phyloP scores from a whole-genome alignment of 2,888 invertebrate genomes.

The Limnephilus lunatus region DNA sequence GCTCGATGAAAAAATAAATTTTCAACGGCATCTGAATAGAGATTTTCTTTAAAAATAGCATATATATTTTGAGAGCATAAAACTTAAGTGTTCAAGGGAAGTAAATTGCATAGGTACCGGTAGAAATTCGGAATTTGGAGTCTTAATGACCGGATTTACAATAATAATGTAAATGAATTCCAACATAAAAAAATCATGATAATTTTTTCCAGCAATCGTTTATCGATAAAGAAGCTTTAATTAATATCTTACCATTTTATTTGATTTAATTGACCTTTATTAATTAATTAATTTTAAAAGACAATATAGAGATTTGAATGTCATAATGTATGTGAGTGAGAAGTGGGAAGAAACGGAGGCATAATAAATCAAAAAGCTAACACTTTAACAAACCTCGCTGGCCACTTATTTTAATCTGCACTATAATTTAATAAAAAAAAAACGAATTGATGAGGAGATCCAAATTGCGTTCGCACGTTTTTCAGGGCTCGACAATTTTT shows the following conservation, averaged over 20 bases:
- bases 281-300: too few relatives aligned
- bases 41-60: too few relatives aligned
- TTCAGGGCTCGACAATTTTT: slow-evolving; percentile 45
- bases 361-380: slow-evolving; percentile 8
- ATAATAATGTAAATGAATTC: too few relatives aligned
- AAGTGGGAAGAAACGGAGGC: background rate
- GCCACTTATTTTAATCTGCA: slow-evolving; percentile 59
- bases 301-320: background rate
- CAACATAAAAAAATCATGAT: too few relatives aligned
- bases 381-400: slow-evolving; percentile 38
- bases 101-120: too few relatives aligned
- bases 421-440: slow-evolving; percentile 63
- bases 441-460: slow-evolving; percentile 58
- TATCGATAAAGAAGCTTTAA: background rate
- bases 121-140: too few relatives aligned
- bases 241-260: background rate
- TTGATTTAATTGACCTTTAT: background rate
- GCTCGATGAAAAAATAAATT: too few relatives aligned
- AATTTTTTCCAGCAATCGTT: background rate
- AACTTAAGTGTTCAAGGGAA: too few relatives aligned
- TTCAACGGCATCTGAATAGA: too few relatives aligned
- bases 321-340: background rate
- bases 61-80: too few relatives aligned
- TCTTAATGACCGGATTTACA: too few relatives aligned
- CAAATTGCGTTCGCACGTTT: slow-evolving; percentile 56